phyloP scores from a whole-genome alignment of 1,140 invertebrate species.

The Saccostrea cuccullata region DNA sequence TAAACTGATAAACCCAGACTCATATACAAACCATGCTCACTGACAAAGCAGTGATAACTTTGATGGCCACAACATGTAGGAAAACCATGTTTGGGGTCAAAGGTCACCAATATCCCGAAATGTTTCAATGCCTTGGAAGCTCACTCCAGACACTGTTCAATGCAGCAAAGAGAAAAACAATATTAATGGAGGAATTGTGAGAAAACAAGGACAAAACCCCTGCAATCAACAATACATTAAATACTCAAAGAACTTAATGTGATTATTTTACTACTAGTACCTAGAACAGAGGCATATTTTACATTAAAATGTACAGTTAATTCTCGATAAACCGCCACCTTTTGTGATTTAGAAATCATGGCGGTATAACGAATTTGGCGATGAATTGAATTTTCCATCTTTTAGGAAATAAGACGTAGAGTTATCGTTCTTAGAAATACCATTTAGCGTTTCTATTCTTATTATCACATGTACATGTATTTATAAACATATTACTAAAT shows the following conservation, averaged over 20 bases:
- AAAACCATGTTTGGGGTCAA: slow-evolving; percentile 46
- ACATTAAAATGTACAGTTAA: too few species aligned
- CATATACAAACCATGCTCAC: slow-evolving; percentile 64
- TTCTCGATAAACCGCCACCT: too few species aligned
- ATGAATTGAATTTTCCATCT: too few species aligned
- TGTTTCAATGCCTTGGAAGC: slow-evolving; percentile 48
- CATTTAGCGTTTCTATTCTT: too few species aligned
- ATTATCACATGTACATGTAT: too few species aligned
- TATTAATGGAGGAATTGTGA: slow-evolving; percentile 44
- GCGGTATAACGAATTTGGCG: too few species aligned
- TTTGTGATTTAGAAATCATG: too few species aligned
- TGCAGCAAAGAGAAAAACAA: slow-evolving; percentile 61
- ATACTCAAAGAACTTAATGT: background rate
- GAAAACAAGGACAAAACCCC: background rate
- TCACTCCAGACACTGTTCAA: slow-evolving; percentile 61
- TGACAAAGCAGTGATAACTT: slow-evolving; percentile 37
- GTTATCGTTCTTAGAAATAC: too few species aligned
- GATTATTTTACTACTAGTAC: background rate
- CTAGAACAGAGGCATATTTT: background rate
- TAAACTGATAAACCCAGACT: slow-evolving; percentile 16
- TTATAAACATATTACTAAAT: too few species aligned
- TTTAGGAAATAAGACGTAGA: too few species aligned
- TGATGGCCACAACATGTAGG: slow-evolving; percentile 49
- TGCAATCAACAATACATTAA: background rate
- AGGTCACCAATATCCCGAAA: slow-evolving; percentile 49